Conservation (phyloP, 30 jellyfish, hydroid and myxozoan genomes). For the Hydractinia echinata region DNA sequence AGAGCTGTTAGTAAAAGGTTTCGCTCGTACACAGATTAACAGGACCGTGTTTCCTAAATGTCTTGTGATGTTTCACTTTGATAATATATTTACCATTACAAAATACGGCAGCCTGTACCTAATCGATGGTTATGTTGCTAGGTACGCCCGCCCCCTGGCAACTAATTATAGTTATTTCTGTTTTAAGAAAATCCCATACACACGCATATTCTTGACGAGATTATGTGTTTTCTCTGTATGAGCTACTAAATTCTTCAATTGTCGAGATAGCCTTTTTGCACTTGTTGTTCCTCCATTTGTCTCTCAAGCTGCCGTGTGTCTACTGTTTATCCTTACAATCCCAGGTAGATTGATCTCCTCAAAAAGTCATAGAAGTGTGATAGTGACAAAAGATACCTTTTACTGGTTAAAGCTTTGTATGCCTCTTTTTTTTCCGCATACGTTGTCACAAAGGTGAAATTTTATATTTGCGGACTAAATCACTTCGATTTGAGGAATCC, state of each 20-base stretch:
- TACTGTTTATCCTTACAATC: neutral
- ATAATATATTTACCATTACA: neutral
- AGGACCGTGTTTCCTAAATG: constrained; percentile 2
- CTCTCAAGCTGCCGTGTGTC: neutral
- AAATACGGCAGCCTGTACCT: neutral
- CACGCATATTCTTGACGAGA: constrained; percentile 2
- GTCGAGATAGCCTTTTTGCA: neutral
- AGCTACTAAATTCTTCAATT: neutral
- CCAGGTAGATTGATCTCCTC: too few species aligned
- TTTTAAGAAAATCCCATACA: neutral
- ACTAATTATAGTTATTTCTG: neutral
- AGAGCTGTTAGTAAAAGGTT: neutral
- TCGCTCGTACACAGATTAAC: neutral
- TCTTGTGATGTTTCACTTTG: constrained; percentile 1
- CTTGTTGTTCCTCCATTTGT: constrained; percentile 2
- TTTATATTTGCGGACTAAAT: neutral
- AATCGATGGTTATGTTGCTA: neutral
- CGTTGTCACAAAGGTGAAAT: neutral
- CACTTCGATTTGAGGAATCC: neutral
- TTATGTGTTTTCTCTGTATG: neutral
- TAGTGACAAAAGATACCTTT: neutral
- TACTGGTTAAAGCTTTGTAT: neutral
- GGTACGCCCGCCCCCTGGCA: neutral
- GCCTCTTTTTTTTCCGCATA: constrained; percentile 4
- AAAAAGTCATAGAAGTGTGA: neutral